Evolutionary conservation across 64 coral and sea anemone species (phyloP).

Genomic region (Astreopora myriophthalma): DNA sequence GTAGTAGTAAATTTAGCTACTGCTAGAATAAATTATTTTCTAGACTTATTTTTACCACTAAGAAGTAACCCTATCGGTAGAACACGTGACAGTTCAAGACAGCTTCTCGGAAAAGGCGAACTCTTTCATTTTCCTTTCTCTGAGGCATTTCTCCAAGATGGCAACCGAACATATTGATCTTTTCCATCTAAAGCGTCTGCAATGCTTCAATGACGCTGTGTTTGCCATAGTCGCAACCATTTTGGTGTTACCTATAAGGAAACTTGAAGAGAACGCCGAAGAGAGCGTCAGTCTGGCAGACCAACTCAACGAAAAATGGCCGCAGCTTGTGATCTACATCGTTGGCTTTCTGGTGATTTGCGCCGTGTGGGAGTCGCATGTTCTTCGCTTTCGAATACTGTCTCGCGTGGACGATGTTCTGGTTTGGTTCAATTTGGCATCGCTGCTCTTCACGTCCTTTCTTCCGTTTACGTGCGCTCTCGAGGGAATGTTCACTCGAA

Average conservation of each 20-base stretch:
- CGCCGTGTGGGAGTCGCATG: slow-evolving; percentile 92
- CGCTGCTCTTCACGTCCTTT: slow-evolving; percentile 88
- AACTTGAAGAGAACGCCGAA: slow-evolving; percentile 56
- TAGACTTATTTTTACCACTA: no score
- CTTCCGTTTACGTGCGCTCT: slow-evolving; percentile 87
- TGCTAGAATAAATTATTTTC: no score
- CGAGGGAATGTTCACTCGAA: slow-evolving; percentile 69
- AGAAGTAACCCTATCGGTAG: no score
- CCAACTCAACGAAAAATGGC: slow-evolving; percentile 73
- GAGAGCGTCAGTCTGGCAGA: slow-evolving; percentile 46
- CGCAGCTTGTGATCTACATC: slow-evolving; percentile 78
- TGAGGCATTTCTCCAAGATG: background rate
- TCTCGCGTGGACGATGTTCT: slow-evolving; percentile 92
- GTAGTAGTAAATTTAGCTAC: no score
- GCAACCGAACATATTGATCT: slow-evolving; percentile 61
- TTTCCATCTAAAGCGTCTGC: slow-evolving; percentile 83
- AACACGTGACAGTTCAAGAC: no score
- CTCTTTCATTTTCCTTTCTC: background rate
- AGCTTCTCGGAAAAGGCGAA: no score
- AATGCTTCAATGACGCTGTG: slow-evolving; percentile 95
- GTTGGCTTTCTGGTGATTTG: slow-evolving; percentile 91
- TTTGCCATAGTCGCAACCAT: slow-evolving; percentile 98
- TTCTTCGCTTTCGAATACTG: slow-evolving; percentile 86
- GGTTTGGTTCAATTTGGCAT: slow-evolving; percentile 90
- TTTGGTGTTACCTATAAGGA: slow-evolving; percentile 89